Conservation (phyloP, 2,797 vertebrate species). For the Neosilurus hyrtlii region DNA sequence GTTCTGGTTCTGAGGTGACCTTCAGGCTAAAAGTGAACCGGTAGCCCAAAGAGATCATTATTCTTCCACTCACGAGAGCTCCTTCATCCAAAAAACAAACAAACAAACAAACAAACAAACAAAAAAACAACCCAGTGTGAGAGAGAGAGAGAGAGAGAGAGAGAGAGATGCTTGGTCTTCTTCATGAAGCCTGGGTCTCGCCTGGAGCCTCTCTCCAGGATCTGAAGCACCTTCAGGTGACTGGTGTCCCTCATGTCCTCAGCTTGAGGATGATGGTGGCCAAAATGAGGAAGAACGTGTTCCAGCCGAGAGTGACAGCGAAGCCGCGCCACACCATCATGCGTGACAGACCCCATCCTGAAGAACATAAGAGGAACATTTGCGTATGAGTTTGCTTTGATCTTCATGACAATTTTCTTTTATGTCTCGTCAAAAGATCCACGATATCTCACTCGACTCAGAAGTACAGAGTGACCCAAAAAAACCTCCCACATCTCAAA, state of each 20-base stretch:
- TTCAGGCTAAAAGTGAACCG: slow-evolving; percentile 3
- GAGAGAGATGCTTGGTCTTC: slow-evolving; percentile 38
- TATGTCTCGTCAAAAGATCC: background rate
- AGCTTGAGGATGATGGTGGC: slow-evolving; percentile 79
- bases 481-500: too few species aligned
- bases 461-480: too few species aligned
- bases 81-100: background rate
- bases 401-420: background rate
- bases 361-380: background rate
- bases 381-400: background rate
- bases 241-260: slow-evolving; percentile 62
- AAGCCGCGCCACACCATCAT: slow-evolving; percentile 82
- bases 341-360: slow-evolving; percentile 74
- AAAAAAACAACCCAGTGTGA: too few species aligned
- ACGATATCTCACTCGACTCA: background rate
- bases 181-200: slow-evolving; percentile 29
- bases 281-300: slow-evolving; percentile 76
- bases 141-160: slow-evolving; percentile 27
- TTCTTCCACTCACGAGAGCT: slow-evolving; percentile 8
- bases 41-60: background rate
- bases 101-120: background rate
- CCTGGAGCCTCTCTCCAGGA: slow-evolving; percentile 28
- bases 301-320: slow-evolving; percentile 76
- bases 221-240: background rate
- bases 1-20: slow-evolving; percentile 13